Evolutionary conservation across 2,797 vertebrate genomes (phyloP).

Genomic region (Aselliscus stoliczkanus): DNA sequence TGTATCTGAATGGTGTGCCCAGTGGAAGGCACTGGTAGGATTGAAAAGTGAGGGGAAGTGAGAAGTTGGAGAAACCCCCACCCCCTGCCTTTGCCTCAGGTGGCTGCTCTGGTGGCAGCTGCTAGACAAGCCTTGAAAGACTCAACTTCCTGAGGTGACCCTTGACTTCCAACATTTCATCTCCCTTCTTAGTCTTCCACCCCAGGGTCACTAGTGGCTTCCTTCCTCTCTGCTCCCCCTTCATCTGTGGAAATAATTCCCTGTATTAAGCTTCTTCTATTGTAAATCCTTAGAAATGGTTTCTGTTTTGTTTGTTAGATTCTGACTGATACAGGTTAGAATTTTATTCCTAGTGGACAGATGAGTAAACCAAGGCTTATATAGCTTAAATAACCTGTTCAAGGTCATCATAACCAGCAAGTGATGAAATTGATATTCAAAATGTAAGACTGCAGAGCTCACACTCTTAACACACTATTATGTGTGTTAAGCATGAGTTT

Average conservation of each 20-base stretch:
- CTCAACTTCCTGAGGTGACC: neutral
- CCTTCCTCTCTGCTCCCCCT: neutral
- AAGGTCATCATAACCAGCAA: neutral
- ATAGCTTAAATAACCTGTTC: neutral
- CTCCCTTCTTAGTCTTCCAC: neutral
- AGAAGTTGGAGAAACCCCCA: neutral
- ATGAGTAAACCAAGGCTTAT: neutral
- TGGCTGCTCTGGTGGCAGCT: neutral
- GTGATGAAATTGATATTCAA: neutral
- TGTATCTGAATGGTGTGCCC: neutral
- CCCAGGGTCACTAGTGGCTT: neutral
- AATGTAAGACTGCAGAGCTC: neutral
- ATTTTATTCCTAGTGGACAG: neutral
- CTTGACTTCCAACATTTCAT: neutral
- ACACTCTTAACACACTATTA: neutral
- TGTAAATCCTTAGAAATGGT: neutral
- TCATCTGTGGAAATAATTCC: neutral
- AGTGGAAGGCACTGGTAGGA: neutral
- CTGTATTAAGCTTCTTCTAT: neutral
- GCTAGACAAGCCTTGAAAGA: neutral
- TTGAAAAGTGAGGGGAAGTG: neutral
- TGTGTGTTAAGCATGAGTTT: neutral
- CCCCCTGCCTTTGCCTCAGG: neutral
- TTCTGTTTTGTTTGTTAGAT: neutral
- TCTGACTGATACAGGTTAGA: neutral